phyloP scores from a whole-genome alignment of 1,140 invertebrate genomes.

The Drosophila seguyi region DNA sequence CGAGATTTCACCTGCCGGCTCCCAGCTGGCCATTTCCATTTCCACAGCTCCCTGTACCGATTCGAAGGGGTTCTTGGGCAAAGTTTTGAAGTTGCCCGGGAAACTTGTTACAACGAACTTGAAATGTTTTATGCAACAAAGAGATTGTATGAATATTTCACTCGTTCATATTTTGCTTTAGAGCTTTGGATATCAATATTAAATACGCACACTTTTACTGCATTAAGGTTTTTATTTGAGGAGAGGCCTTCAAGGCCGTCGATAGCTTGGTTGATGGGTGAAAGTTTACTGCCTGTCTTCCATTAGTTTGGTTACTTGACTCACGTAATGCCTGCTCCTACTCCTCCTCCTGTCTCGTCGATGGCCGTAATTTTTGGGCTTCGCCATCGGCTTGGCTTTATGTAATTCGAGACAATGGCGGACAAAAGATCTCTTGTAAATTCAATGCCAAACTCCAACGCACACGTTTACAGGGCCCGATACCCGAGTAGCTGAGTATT shows the following conservation, averaged over 20 bases:
- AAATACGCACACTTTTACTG: constrained; percentile 26
- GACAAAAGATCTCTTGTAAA: constrained; percentile 57
- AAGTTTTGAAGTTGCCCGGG: constrained; percentile 15
- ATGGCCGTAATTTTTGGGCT: constrained; percentile 26
- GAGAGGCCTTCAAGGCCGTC: constrained; percentile 27
- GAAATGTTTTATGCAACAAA: constrained; percentile 40
- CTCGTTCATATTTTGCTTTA: constrained; percentile 5
- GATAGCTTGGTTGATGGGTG: constrained; percentile 22
- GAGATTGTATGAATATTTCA: constrained; percentile 35
- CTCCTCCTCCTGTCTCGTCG: constrained; percentile 7
- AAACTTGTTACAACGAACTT: constrained; percentile 32
- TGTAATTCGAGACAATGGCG: constrained; percentile 55
- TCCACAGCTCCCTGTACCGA: not conserved
- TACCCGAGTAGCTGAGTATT: constrained; percentile 20
- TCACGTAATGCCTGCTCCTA: constrained; percentile 36
- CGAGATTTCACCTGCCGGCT: constrained; percentile 20
- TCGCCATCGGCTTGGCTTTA: constrained; percentile 28
- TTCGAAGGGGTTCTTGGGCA: constrained; percentile 5
- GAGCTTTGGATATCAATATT: constrained; percentile 22
- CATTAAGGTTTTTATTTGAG: constrained; percentile 4
- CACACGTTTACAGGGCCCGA: constrained; percentile 1
- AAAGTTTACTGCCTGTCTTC: constrained; percentile 27
- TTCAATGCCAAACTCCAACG: constrained; percentile 49
- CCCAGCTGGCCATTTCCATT: constrained; percentile 4
- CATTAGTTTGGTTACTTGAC: constrained; percentile 43